Base-by-base conservation (phyloP, 2,797 vertebrate species). In the Kryptopterus vitreolus region DNA sequence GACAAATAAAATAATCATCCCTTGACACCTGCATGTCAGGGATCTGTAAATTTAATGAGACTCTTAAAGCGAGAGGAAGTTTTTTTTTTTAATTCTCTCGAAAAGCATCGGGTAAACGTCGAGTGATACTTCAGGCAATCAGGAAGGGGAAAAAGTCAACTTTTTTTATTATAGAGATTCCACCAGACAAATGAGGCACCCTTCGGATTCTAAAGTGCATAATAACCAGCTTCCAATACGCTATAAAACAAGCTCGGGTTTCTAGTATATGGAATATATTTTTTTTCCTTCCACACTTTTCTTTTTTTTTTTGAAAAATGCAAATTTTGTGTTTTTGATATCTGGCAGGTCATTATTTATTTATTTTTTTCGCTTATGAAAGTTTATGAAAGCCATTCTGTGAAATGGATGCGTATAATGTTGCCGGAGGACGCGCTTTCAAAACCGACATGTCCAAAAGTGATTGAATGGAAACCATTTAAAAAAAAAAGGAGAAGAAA, bases 111-210 rank as follows among this genome's bases (percentile, higher is more conserved):
- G 79, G 76, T 85, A 77, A 52, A 77, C 55, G 61, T 68, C 62
- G 75, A 77, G 73, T 75, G 81, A 83, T 76, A 81, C 76, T 81
- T 82, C 59, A 82, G 59, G 79, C 76, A 84, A 84, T 85, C 77
- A 81, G 73, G 61, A 80, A 35, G 68, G 29, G 22, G 61, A 68
- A 55, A 82, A 72, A 66, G 63, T 65, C 29, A 53, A 75, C 57
- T 81, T 58, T 59, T 71, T 69, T 43, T 43, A 7, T 43, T 43
- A 38, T 15, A 52, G 55, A 77, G 85, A 86, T 63, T 83, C 78
- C 68, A 76, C 79, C 68, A 79, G 79, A 66, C 68, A 79, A 52
- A 79, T 33, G 71, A 81, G 79, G 73, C 71, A 76, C 66, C 43
- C 66, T 0, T 3, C 48, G 26, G 29, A 71, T 77, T 74, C 75